These are phyloP conservation scores for Cyanoliseus patagonus DNA, from an alignment of 2,113 vertebrate species.

Conservation along the genomic window DNA sequence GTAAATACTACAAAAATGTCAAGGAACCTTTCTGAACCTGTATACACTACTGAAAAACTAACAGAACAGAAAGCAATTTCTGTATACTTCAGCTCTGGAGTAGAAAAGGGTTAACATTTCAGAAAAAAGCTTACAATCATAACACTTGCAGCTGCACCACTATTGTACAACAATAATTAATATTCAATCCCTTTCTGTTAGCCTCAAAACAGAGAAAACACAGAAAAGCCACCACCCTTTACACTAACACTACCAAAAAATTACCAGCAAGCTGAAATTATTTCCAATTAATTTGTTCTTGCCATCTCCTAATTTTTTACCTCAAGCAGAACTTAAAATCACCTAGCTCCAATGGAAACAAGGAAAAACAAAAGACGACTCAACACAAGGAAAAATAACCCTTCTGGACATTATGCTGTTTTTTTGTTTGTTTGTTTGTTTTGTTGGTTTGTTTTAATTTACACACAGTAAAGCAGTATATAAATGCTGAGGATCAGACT, in stretches of 20 bases:
- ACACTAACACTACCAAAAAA: not conserved
- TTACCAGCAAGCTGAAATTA: not conserved
- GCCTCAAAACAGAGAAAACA: not conserved
- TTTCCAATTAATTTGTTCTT: not conserved
- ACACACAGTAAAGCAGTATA: not conserved
- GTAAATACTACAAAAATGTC: not conserved
- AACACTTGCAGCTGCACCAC: not conserved
- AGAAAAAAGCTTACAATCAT: accelerated
- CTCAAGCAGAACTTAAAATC: not conserved
- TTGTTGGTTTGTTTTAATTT: not conserved
- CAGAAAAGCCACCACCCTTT: accelerated
- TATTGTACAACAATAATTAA: not conserved
- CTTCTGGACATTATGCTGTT: not conserved
- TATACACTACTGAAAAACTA: not conserved
- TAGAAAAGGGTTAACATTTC: not conserved
- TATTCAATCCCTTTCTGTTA: not conserved
- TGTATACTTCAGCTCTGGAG: not conserved
- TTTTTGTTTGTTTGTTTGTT: not conserved
- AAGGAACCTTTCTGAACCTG: not conserved
- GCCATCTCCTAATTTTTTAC: not conserved
- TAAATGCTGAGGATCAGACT: not conserved
- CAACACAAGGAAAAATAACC: not conserved
- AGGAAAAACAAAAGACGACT: not conserved
- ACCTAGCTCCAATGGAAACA: not conserved
- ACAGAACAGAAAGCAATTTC: not conserved